Evolutionary conservation across 2,113 vertebrate genomes (phyloP).

Genomic region (Lonchura striata): DNA sequence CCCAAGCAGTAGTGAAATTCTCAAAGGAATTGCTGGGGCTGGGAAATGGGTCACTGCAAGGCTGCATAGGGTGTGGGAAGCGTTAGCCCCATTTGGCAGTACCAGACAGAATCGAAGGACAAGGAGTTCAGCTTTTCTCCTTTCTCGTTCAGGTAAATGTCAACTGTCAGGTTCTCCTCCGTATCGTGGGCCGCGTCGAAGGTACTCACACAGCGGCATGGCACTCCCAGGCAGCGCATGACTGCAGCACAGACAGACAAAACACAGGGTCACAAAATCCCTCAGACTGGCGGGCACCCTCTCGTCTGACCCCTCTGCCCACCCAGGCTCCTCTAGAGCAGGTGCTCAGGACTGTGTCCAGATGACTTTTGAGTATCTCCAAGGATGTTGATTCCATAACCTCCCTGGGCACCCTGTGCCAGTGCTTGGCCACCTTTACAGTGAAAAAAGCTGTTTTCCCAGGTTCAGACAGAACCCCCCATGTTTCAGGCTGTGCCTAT

Average conservation of each 20-base stretch:
- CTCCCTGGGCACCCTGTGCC: not conserved
- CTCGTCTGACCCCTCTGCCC: not conserved
- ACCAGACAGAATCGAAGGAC: conserved; percentile 68
- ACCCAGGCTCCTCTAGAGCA: not conserved
- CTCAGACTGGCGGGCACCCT: not conserved
- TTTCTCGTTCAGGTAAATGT: conserved; percentile 34
- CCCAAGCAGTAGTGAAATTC: not conserved
- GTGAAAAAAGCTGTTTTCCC: not conserved
- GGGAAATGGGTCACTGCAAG: fast-evolving
- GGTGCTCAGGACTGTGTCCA: not conserved
- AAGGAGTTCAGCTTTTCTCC: conserved; percentile 16
- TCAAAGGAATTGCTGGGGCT: not conserved
- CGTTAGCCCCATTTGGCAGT: not conserved
- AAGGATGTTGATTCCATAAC: not conserved
- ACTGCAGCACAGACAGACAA: conserved; percentile 54
- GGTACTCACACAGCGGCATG: conserved; percentile 66
- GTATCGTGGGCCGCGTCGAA: conserved; percentile 74
- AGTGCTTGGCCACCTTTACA: not conserved
- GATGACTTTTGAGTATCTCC: not conserved
- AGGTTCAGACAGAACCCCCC: not conserved
- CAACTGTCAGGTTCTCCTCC: conserved; percentile 64
- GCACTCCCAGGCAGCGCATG: conserved; percentile 74
- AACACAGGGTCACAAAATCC: not conserved
- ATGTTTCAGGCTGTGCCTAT: not conserved
- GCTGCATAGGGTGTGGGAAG: fast-evolving